phyloP scores from a whole-genome alignment of 2,888 invertebrate species.

The Synanthedon vespiformis region DNA sequence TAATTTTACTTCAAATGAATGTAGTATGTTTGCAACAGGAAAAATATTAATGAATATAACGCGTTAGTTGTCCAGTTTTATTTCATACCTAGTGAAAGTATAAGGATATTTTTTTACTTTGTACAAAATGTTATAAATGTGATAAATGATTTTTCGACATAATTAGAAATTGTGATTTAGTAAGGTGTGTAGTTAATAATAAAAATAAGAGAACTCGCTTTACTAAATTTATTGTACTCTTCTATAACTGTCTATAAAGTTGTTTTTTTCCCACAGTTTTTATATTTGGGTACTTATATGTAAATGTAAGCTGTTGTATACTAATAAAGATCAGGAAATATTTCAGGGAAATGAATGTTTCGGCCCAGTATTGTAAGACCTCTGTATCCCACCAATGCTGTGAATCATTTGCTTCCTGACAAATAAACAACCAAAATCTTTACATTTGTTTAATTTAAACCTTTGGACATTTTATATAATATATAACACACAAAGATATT shows the following conservation, averaged over 20 bases:
- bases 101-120: slow-evolving; percentile 67
- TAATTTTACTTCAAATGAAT: slow-evolving; percentile 17
- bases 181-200: slow-evolving; percentile 60
- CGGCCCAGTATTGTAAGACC: slow-evolving; percentile 62
- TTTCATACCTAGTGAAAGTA: slow-evolving; percentile 54
- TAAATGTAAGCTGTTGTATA: slow-evolving; percentile 56
- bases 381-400: slow-evolving; percentile 69
- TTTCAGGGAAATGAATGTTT: slow-evolving; percentile 54
- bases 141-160: slow-evolving; percentile 65
- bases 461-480: too few relatives aligned
- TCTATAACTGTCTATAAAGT: slow-evolving; percentile 49
- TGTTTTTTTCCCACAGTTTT: slow-evolving; percentile 59
- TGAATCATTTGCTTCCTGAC: slow-evolving; percentile 70
- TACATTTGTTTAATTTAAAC: slow-evolving; percentile 17
- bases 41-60: slow-evolving; percentile 9
- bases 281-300: slow-evolving; percentile 63
- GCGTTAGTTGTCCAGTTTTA: slow-evolving; percentile 43
- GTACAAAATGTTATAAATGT: slow-evolving; percentile 67
- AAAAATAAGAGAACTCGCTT: slow-evolving; percentile 49
- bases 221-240: slow-evolving; percentile 53
- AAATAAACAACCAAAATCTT: slow-evolving; percentile 67
- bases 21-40: slow-evolving; percentile 23
- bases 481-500: too few relatives aligned
- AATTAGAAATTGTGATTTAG: slow-evolving; percentile 68
- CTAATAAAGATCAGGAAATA: slow-evolving; percentile 38